Conservation (phyloP, 2,113 vertebrate species). For the Prunella fulvescens region DNA sequence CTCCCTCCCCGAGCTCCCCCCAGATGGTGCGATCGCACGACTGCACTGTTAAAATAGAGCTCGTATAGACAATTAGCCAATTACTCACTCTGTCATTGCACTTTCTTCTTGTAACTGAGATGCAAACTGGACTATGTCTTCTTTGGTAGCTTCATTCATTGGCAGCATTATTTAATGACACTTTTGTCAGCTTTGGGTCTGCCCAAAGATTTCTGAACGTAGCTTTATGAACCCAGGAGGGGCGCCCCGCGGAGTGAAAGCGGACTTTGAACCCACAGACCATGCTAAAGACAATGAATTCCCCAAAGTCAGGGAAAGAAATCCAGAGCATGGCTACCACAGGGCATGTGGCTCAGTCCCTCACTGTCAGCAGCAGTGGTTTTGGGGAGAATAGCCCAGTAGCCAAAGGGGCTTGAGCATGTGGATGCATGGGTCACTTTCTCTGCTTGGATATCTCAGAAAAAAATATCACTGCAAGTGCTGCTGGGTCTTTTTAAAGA, state of each 20-base stretch:
- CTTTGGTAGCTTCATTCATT: slow-evolving; percentile 63
- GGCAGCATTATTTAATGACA: slow-evolving; percentile 62
- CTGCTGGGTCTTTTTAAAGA: background rate
- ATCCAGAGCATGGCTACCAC: slow-evolving; percentile 27
- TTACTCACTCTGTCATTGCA: slow-evolving; percentile 64
- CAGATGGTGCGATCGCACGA: slow-evolving; percentile 64
- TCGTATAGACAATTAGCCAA: slow-evolving; percentile 60
- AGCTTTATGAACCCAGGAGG: slow-evolving; percentile 64
- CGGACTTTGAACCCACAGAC: slow-evolving; percentile 54
- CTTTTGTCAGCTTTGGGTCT: slow-evolving; percentile 62
- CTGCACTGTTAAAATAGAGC: slow-evolving; percentile 62
- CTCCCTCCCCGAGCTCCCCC: slow-evolving; percentile 47
- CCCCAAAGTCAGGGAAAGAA: slow-evolving; percentile 57
- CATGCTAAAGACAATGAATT: slow-evolving; percentile 53
- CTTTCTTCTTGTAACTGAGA: slow-evolving; percentile 68
- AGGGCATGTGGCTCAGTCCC: background rate
- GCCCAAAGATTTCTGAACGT: slow-evolving; percentile 61
- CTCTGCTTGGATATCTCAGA: background rate
- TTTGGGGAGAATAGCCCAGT: background rate
- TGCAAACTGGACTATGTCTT: slow-evolving; percentile 67
- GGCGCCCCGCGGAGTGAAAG: background rate
- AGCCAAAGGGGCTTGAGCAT: background rate
- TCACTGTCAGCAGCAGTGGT: background rate
- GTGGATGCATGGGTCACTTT: background rate
- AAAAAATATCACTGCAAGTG: background rate